Evolutionary conservation across 2,113 vertebrate genomes (phyloP).

Genomic region (Rhabdomys dilectus): DNA sequence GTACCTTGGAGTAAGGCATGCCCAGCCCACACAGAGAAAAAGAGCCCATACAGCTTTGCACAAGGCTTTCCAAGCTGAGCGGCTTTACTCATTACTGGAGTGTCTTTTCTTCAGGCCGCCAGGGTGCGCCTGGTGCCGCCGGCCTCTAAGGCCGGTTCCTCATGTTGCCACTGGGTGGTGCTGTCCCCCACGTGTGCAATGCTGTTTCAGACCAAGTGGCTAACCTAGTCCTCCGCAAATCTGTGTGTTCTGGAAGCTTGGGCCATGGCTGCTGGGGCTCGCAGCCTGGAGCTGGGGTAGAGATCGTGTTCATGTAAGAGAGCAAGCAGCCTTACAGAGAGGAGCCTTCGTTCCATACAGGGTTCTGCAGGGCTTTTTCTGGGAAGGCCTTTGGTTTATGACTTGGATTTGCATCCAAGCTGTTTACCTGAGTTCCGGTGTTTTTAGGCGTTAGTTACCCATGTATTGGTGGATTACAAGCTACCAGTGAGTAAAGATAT

Average conservation of each 20-base stretch:
- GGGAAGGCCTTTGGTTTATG: not conserved
- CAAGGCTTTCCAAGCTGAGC: not conserved
- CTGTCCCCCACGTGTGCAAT: not conserved
- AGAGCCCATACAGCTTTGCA: not conserved
- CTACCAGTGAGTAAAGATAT: not conserved
- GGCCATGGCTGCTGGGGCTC: not conserved
- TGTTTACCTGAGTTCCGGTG: not conserved
- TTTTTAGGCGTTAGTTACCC: not conserved
- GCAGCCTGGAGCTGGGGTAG: not conserved
- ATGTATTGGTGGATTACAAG: not conserved
- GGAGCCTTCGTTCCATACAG: not conserved
- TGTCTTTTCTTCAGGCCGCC: not conserved
- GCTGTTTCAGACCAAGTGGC: not conserved
- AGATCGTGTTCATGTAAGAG: not conserved
- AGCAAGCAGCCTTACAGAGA: not conserved
- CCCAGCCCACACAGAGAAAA: not conserved
- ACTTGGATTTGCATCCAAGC: not conserved
- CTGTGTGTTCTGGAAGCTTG: not conserved
- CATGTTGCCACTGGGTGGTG: constrained; percentile 66
- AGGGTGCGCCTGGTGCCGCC: rapidly evolving
- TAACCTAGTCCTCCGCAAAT: rapidly evolving
- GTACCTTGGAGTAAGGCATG: not conserved
- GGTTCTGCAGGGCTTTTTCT: not conserved
- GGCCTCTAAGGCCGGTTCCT: not conserved
- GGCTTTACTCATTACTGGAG: not conserved